Evolutionary conservation across 2,888 invertebrate species (phyloP).

Genomic region (Heliconius ethilla): DNA sequence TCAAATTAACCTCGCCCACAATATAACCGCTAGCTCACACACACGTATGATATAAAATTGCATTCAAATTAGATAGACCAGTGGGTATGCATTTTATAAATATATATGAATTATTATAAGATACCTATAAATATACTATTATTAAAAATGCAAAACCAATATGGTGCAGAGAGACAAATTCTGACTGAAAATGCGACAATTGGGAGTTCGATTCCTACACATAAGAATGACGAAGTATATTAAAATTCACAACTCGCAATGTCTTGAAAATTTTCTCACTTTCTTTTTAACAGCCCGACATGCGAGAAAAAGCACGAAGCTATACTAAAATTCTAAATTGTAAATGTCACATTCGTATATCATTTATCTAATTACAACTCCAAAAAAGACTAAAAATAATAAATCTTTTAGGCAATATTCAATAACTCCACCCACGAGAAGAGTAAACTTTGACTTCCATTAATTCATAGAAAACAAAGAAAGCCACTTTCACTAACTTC

Average conservation of each 20-base stretch:
- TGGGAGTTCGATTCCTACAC: background rate
- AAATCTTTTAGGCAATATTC: background rate
- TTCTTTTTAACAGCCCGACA: no score
- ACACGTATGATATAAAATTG: background rate
- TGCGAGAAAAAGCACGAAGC: no score
- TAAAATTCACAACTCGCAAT: no score
- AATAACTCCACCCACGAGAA: constrained; percentile 9
- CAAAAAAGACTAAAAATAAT: background rate
- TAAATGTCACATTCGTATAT: no score
- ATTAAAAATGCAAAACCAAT: background rate
- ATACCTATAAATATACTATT: no score
- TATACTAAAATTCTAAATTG: no score
- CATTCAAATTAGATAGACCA: constrained; percentile 1
- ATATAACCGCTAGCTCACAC: constrained; percentile 30
- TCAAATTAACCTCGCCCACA: constrained; percentile 35
- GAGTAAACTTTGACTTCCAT: constrained; percentile 12
- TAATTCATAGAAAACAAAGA: constrained; percentile 27
- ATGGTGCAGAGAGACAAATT: background rate
- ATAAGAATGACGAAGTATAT: background rate
- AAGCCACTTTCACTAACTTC: constrained; percentile 39
- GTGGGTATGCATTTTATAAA: background rate
- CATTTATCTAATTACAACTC: background rate
- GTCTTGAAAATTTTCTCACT: no score
- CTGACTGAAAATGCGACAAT: background rate
- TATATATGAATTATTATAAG: background rate